Evolutionary conservation across 2,113 vertebrate genomes (phyloP), one percentile per base, ranked within the genome.

Genomic region (Ramphastos sulfuratus): DNA sequence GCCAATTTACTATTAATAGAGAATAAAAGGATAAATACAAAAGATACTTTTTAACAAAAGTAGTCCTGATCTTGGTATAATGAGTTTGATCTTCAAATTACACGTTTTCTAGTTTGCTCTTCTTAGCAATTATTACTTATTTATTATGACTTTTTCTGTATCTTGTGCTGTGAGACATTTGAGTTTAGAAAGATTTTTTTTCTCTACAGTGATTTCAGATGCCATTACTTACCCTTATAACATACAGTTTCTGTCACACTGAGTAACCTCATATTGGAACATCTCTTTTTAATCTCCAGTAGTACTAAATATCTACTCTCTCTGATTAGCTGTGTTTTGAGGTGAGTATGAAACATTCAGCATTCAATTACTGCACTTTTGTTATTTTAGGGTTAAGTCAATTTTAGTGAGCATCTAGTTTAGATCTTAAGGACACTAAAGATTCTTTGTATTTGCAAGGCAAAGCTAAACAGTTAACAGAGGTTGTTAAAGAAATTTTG

Each of bases 371-470:
- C 35, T 64, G 10, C 50, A 59, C 31, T 24, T 25, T 14, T 52
- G 17, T 75, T 52, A 54, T 69, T 76, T 64, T 60, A 37, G 19
- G 35, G 7, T 58, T 70, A 64, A 52, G 31, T 37, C 50, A 59
- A 50, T 31, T 82, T 86, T 56, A 64, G 25, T 35, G 15, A 58
- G 30, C 12, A 70, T 6, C 7, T 12, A 28, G 2, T 11, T 71
- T 76, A 71, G 58, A 54, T 64, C 17, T 39, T 54, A 50, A 64
- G 15, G 23, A 39, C 35, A 35, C 8, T 30, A 24, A 55, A 55
- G 14, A 14, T 13, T 72, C 14, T 65, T 70, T 25, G 15, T 1
- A 3, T 11, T 52, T 42, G 19, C 1, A 0, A 3, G 46, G 17
- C 12, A 85, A 71, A 70, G 17, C 5, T 78, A 10, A 78, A 15